A percentile compares a stretch with the other conserved stretches of the same genome.
These are phyloP conservation scores for Diloba caeruleocephala DNA, from an alignment of 2,888 invertebrate genomes.

Conservation along the genomic window DNA sequence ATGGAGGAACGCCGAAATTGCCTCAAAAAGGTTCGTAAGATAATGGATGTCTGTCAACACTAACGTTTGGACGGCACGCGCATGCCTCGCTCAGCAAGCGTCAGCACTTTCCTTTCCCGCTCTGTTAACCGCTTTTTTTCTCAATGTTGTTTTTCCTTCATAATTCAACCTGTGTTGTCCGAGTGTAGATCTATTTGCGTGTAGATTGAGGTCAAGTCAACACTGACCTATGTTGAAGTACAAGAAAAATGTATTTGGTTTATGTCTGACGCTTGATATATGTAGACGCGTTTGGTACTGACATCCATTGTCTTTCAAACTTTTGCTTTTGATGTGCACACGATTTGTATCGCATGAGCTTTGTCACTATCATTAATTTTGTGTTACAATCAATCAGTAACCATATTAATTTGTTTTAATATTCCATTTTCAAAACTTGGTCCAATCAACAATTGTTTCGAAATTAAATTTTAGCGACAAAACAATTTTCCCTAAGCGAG, in stretches of 20 bases:
- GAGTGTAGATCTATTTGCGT: constrained; percentile 38
- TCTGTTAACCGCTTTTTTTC: constrained; percentile 67
- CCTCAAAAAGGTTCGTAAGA: constrained; percentile 84
- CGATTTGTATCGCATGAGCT: constrained; percentile 36
- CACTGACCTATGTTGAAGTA: constrained; percentile 36
- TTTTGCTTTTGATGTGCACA: constrained; percentile 57
- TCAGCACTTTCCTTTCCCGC: constrained; percentile 56
- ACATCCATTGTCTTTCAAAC: constrained; percentile 84
- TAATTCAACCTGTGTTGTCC: constrained; percentile 32
- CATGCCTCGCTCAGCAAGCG: constrained; percentile 60
- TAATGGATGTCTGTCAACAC: constrained; percentile 82
- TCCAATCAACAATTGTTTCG: too few species aligned
- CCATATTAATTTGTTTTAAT: not conserved
- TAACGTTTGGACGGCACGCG: constrained; percentile 71
- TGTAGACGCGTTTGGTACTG: constrained; percentile 57
- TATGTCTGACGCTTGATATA: constrained; percentile 51
- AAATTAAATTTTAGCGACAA: constrained; percentile 28
- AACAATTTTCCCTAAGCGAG: constrained; percentile 17
- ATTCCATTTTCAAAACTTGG: not conserved
- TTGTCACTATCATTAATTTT: constrained; percentile 34
- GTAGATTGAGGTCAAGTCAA: constrained; percentile 49
- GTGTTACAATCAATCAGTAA: constrained; percentile 3
- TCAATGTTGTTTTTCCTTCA: constrained; percentile 52
- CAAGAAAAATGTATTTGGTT: constrained; percentile 34
- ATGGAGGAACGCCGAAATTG: constrained; percentile 77